Conservation (phyloP, 1,140 invertebrate genomes). For the Forficula auricularia region DNA sequence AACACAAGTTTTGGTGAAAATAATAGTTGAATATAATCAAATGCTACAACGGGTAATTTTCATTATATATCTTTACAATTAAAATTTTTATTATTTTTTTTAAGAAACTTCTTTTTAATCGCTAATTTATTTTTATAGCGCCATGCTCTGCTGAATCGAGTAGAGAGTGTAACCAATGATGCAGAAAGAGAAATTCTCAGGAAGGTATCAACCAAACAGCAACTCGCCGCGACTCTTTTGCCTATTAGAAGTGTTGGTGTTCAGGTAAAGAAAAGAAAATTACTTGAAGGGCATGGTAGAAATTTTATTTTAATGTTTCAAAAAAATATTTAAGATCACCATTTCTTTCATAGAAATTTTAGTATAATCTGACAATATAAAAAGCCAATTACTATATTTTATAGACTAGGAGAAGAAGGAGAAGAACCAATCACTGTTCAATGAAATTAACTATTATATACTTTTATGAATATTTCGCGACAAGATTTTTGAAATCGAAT, state of each 20-base stretch:
- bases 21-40: conserved; percentile 81
- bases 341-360: too few relatives aligned
- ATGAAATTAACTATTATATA: too few relatives aligned
- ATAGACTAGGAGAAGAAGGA: too few relatives aligned
- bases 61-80: too few relatives aligned
- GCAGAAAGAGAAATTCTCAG: conserved; percentile 50
- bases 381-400: too few relatives aligned
- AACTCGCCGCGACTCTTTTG: conserved; percentile 67
- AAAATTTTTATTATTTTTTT: background rate
- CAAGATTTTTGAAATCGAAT: too few relatives aligned
- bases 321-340: conserved; percentile 3
- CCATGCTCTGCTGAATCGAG: conserved; percentile 74
- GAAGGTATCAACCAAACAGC: conserved; percentile 59
- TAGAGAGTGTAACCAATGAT: conserved; percentile 62
- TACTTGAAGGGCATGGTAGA: too few relatives aligned
- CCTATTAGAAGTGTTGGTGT: conserved; percentile 94
- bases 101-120: background rate
- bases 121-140: conserved; percentile 36
- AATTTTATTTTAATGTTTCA: conserved; percentile 4
- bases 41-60: conserved; percentile 64
- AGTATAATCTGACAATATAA: too few relatives aligned
- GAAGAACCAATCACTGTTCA: too few relatives aligned
- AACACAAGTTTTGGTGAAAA: conserved; percentile 83
- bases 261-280: conserved; percentile 58
- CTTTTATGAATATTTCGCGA: too few relatives aligned